Evolutionary conservation across 2,888 invertebrate genomes (phyloP).

Genomic region (Pheosia gnoma): DNA sequence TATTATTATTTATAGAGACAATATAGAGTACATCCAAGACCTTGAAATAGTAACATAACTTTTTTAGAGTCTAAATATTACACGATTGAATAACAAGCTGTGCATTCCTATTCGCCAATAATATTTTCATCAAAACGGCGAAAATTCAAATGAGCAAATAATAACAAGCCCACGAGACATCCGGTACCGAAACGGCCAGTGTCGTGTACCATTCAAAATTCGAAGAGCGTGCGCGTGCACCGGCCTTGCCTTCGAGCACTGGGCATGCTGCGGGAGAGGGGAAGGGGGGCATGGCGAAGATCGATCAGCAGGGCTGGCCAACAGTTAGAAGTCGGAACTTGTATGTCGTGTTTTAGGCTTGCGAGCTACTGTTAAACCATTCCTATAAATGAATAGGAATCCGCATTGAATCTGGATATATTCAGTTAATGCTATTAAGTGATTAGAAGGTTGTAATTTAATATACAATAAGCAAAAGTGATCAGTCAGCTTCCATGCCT

Average conservation of each 20-base stretch:
- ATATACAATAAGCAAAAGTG: neutral
- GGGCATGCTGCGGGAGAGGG: conserved; percentile 48
- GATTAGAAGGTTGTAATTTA: neutral
- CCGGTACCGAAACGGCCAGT: conserved; percentile 61
- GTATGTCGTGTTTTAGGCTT: no score
- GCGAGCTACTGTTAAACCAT: no score
- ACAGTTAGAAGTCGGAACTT: neutral
- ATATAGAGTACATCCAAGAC: no score
- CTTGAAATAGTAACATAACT: no score
- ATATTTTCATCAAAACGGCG: conserved; percentile 25
- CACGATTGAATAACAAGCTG: no score
- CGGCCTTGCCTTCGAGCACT: conserved; percentile 60
- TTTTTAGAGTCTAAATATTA: no score
- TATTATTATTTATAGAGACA: neutral
- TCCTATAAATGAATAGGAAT: no score
- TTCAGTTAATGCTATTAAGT: no score
- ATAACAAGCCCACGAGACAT: conserved; percentile 53
- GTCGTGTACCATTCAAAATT: conserved; percentile 60
- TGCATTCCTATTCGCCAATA: neutral
- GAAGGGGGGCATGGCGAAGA: conserved; percentile 29
- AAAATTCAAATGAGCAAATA: conserved; percentile 46
- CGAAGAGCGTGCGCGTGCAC: conserved; percentile 60
- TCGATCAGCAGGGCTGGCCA: conserved; percentile 39
- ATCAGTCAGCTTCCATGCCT: neutral
- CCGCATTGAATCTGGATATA: no score